Evolutionary conservation across 2,113 vertebrate genomes (phyloP), one percentile per base, ranked within the genome.

Genomic region (Perca fluviatilis): DNA sequence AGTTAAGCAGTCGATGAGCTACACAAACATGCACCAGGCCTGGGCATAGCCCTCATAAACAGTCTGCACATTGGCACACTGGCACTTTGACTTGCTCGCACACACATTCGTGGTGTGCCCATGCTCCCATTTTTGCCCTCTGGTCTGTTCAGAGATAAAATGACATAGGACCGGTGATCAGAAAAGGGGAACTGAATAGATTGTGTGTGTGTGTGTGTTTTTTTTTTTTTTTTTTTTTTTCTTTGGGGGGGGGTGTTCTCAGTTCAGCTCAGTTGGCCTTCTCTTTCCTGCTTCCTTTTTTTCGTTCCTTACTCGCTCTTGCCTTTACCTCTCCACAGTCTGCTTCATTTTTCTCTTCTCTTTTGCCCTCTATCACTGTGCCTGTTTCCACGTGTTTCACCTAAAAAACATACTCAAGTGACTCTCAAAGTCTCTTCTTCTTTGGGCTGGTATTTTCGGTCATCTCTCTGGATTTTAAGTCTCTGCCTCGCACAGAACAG

Each of bases 121-220:
- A 77, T 83, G 65, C 19, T 83, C 25, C n/a, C 7, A 16, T 57
- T 77, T 40, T 71, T 79, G 50, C 66, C 85, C 74, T 77, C 51
- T 65, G 77, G 80, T 86, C 79, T 72, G 76, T 83, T 87, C 54
- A 50, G 64, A 61, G 49, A 82, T 84, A 83, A 77, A n/a, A n/a
- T n/a, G n/a, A n/a, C n/a, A n/a, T n/a, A n/a, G n/a, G n/a, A n/a
- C n/a, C n/a, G n/a, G n/a, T n/a, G n/a, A n/a, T n/a, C n/a, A n/a
- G n/a, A n/a, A n/a, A n/a, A n/a, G n/a, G n/a, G n/a, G n/a, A n/a
- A n/a, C n/a, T n/a, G n/a, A n/a, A n/a, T n/a, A n/a, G n/a, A n/a
- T n/a, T n/a, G 77, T 76, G 68, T 49, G 49, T 9, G 40, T 50
- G 66, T 33, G 67, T 54, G 60, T 72, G 8, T n/a, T n/a, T n/a